These are phyloP conservation scores for Acropternis orthonyx DNA, from an alignment of 2,797 vertebrate genomes.

Conservation along the genomic window DNA sequence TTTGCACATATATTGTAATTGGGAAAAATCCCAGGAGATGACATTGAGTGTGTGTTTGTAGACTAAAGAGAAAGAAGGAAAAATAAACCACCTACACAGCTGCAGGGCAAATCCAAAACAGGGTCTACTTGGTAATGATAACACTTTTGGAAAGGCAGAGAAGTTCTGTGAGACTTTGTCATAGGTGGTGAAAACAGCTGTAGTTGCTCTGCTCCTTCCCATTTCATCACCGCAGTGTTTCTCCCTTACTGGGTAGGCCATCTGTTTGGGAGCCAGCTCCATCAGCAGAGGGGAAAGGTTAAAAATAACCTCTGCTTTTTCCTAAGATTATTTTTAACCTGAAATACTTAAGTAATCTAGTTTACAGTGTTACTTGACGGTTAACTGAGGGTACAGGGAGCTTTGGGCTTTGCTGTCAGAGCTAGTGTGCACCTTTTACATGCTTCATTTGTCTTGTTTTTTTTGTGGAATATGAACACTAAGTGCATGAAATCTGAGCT, in stretches of 20 bases:
- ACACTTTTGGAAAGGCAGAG: neutral
- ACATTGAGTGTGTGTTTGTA: neutral
- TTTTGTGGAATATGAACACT: neutral
- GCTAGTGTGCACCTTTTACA: neutral
- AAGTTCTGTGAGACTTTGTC: neutral
- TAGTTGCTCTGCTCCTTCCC: neutral
- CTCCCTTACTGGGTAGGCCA: neutral
- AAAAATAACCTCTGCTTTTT: conserved; percentile 36
- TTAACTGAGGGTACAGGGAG: neutral
- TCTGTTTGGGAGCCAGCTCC: neutral
- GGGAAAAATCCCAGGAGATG: neutral
- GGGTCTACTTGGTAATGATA: neutral
- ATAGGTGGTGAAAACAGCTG: neutral
- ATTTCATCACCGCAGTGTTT: neutral
- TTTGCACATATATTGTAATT: neutral
- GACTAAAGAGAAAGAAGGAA: neutral
- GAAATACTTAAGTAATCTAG: neutral
- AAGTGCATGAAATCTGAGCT: neutral
- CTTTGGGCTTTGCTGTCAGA: neutral
- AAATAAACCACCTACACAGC: neutral
- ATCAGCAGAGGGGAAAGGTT: neutral
- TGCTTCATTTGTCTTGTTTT: neutral
- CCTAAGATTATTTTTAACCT: conserved; percentile 41
- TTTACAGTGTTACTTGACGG: neutral
- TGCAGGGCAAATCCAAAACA: neutral